phyloP scores from a whole-genome alignment of 1,140 invertebrate species.

The Zaprionus lachaisei region DNA sequence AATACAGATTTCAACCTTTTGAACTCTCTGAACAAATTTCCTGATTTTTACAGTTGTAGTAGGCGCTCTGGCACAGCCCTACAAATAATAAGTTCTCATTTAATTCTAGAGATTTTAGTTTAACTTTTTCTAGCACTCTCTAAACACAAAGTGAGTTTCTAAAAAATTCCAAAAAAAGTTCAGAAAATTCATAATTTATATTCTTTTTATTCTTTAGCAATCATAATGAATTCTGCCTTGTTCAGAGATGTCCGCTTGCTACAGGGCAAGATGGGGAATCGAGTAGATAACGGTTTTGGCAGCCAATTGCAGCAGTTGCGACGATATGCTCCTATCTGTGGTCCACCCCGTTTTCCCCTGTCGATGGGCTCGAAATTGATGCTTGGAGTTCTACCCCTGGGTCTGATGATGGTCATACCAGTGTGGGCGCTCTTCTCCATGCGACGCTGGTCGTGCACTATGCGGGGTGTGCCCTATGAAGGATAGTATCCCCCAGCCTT shows the following conservation, averaged over 20 bases:
- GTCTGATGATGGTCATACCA: slow-evolving; percentile 66
- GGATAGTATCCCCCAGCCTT: background rate
- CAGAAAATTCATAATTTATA: background rate
- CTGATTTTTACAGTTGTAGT: slow-evolving; percentile 26
- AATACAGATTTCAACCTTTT: slow-evolving; percentile 63
- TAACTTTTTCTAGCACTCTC: background rate
- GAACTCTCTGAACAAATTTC: slow-evolving; percentile 39
- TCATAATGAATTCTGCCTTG: slow-evolving; percentile 4
- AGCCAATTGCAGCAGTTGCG: slow-evolving; percentile 46
- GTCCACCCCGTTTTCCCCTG: slow-evolving; percentile 62
- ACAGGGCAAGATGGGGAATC: background rate
- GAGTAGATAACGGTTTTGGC: background rate
- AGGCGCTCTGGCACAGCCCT: slow-evolving; percentile 4
- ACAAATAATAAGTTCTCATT: background rate
- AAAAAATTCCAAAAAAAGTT: background rate
- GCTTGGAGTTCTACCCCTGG: slow-evolving; percentile 36
- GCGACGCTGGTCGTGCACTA: slow-evolving; percentile 59
- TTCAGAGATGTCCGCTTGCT: background rate
- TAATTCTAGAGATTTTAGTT: background rate
- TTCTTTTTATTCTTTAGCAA: background rate
- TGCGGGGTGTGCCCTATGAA: slow-evolving; percentile 15
- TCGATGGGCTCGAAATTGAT: slow-evolving; percentile 40
- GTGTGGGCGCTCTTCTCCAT: slow-evolving; percentile 45
- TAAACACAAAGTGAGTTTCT: background rate
- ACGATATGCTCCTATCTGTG: slow-evolving; percentile 42